These are phyloP conservation scores for Hyperoodon ampullatus DNA, from an alignment of 2,113 vertebrate genomes.

Conservation along the genomic window DNA sequence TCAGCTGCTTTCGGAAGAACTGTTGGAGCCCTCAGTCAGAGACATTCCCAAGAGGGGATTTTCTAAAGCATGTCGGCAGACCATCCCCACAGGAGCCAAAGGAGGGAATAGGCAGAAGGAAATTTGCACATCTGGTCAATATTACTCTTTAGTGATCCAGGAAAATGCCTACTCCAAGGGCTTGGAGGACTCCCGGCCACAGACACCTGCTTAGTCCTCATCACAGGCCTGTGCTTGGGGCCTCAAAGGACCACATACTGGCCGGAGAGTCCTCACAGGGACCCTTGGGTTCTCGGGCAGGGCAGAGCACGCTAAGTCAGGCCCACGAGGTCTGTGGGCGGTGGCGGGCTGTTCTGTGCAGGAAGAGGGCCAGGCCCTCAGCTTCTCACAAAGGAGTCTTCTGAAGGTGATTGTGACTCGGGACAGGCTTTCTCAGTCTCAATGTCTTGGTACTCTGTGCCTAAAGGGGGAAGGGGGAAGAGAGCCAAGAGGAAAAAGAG, in stretches of 20 bases:
- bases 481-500: conserved; percentile 72
- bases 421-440: conserved; percentile 72
- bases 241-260: conserved; percentile 49
- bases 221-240: conserved; percentile 66
- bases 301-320: conserved; percentile 50
- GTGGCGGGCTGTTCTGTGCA: conserved; percentile 44
- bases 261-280: not conserved
- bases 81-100: not conserved
- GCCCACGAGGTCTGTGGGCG: conserved; percentile 46
- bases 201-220: conserved; percentile 39
- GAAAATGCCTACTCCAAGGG: not conserved
- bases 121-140: not conserved
- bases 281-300: not conserved
- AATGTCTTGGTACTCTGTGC: conserved; percentile 69
- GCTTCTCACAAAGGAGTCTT: conserved; percentile 77
- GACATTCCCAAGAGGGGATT: conserved; percentile 38
- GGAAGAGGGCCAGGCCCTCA: conserved; percentile 62
- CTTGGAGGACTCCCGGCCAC: not conserved
- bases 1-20: conserved; percentile 73
- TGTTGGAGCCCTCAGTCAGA: conserved; percentile 45
- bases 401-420: conserved; percentile 66
- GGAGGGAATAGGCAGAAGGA: not conserved
- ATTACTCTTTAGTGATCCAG: not conserved
- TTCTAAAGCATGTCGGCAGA: conserved; percentile 27
- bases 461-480: conserved; percentile 66